These are phyloP conservation scores for Capitulum mitella DNA, from an alignment of 2,888 invertebrate species.

Conservation along the genomic window DNA sequence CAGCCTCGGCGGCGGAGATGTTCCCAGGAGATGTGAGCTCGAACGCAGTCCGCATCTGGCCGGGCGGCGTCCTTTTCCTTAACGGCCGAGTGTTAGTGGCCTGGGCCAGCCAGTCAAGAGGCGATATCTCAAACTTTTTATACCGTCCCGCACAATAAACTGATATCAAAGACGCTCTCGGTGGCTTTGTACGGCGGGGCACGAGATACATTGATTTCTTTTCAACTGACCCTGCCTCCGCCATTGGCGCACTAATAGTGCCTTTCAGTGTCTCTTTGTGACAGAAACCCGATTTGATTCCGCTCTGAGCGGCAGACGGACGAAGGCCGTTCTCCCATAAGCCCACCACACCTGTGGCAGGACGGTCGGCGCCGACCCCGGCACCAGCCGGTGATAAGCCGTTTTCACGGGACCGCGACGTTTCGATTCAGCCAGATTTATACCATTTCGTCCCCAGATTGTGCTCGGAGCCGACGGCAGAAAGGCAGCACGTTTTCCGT, in stretches of 20 bases:
- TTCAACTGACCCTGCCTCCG: not conserved
- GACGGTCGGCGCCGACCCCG: not conserved
- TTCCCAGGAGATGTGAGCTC: no score
- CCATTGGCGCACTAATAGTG: not conserved
- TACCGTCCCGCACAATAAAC: not conserved
- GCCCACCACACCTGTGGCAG: not conserved
- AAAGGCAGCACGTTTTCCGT: no score
- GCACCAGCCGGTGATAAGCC: not conserved
- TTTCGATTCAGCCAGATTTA: not conserved
- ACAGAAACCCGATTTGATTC: conserved; percentile 2
- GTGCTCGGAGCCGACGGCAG: not conserved
- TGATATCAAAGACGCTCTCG: conserved; percentile 19
- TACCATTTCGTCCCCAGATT: not conserved
- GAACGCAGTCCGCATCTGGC: no score
- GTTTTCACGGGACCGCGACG: not conserved
- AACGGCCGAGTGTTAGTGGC: not conserved
- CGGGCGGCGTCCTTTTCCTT: not conserved
- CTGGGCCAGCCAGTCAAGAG: not conserved
- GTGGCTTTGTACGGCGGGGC: not conserved
- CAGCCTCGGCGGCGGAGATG: no score
- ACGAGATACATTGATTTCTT: conserved; percentile 19
- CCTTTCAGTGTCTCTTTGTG: not conserved
- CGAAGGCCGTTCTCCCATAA: not conserved
- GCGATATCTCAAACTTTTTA: conserved; percentile 14
- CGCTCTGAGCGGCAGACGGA: not conserved